Percentiles rank a stretch among this genome's conserved stretches.
These are phyloP conservation scores for Trichogramma dendrolimi DNA, from an alignment of 2,888 invertebrate genomes.

Conservation along the genomic window DNA sequence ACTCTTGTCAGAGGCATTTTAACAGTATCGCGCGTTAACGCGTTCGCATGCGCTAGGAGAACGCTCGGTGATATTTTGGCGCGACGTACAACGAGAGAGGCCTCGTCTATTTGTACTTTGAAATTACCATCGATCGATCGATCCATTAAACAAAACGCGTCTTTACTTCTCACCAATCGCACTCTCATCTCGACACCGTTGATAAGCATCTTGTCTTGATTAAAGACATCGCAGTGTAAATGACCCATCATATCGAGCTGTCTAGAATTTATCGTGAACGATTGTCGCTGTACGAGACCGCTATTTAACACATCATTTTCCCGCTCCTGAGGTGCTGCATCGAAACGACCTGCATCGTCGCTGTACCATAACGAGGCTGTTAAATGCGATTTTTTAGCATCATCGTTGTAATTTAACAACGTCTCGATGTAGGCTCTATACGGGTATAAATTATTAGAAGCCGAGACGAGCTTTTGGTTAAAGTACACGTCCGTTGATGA, in stretches of 20 bases:
- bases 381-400: conserved; percentile 31
- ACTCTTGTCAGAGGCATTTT: conserved; percentile 33
- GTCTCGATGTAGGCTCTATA: conserved; percentile 36
- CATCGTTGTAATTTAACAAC: conserved; percentile 29
- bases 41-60: conserved; percentile 34
- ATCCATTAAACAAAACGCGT: conserved; percentile 5
- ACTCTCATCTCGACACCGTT: conserved; percentile 32
- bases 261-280: neutral
- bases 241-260: conserved; percentile 14
- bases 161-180: conserved; percentile 27
- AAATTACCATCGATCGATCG: neutral
- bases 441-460: conserved; percentile 33
- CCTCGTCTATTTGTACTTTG: conserved; percentile 9
- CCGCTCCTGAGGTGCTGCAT: neutral
- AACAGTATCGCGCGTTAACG: conserved; percentile 31
- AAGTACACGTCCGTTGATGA: conserved; percentile 35
- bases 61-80: conserved; percentile 29
- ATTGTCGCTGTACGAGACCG: neutral
- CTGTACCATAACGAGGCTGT: conserved; percentile 20
- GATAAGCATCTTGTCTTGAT: conserved; percentile 31
- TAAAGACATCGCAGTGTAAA: conserved; percentile 33
- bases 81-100: conserved; percentile 31
- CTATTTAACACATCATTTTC: neutral
- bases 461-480: conserved; percentile 35
- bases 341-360: conserved; percentile 10